These are phyloP conservation scores for Xylocopa sonorina DNA, from an alignment of 1,140 invertebrate genomes.

Conservation along the genomic window DNA sequence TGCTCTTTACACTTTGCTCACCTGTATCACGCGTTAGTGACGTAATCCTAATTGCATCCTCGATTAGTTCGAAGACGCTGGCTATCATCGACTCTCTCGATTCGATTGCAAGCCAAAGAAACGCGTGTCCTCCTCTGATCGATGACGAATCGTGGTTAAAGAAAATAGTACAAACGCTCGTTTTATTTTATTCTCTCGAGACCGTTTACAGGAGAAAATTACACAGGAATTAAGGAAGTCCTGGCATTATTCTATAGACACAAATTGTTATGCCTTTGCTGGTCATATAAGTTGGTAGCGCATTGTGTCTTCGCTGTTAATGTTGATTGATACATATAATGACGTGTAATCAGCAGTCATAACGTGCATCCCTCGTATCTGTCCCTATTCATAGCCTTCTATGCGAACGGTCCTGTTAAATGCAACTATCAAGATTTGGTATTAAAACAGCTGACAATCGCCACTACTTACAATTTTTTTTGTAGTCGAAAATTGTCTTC, in stretches of 20 bases:
- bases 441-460: too few species aligned
- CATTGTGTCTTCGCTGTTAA: background rate
- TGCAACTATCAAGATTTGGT: background rate
- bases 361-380: background rate
- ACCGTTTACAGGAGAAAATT: too few species aligned
- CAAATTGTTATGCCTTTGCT: background rate
- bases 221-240: too few species aligned
- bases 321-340: background rate
- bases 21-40: background rate
- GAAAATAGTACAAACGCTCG: too few species aligned
- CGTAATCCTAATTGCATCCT: constrained; percentile 11
- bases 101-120: background rate
- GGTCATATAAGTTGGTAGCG: background rate
- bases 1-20: constrained; percentile 6
- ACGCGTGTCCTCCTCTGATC: constrained; percentile 4
- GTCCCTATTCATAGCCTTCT: background rate
- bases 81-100: background rate
- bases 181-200: too few species aligned
- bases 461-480: too few species aligned
- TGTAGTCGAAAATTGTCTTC: too few species aligned
- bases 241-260: background rate
- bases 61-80: background rate
- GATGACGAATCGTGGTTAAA: constrained; percentile 27
- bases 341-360: background rate
- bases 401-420: background rate